Conservation (phyloP, 1,140 invertebrate species). For the Leptoteleia sp. region DNA sequence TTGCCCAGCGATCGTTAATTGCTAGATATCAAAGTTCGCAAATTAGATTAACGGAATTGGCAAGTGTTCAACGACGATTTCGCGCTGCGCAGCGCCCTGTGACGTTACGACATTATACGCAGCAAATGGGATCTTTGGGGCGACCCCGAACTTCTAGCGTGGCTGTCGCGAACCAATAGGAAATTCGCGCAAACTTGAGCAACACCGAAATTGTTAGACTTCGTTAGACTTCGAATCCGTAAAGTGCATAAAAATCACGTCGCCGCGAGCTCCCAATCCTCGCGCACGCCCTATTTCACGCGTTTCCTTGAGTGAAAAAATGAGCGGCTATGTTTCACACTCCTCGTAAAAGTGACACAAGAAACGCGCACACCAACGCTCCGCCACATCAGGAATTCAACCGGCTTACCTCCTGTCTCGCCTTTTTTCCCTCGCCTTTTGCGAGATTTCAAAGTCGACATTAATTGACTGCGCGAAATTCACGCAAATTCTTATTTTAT, state of each 20-base stretch:
- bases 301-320: constrained; percentile 35
- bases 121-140: constrained; percentile 23
- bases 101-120: constrained; percentile 29
- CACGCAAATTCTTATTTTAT: too few relatives aligned
- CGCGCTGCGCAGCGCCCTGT: constrained; percentile 4
- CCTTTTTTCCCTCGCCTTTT: too few relatives aligned
- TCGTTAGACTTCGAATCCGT: too few relatives aligned
- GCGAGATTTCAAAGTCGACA: too few relatives aligned
- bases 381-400: too few relatives aligned
- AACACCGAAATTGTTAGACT: constrained; percentile 19
- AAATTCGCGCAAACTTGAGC: constrained; percentile 42
- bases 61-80: constrained; percentile 42
- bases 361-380: too few relatives aligned
- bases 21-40: constrained; percentile 44
- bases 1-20: constrained; percentile 42
- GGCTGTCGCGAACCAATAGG: constrained; percentile 29
- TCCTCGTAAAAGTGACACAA: too few relatives aligned
- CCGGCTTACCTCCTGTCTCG: too few relatives aligned
- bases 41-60: constrained; percentile 53
- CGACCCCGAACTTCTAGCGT: constrained; percentile 8
- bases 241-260: constrained; percentile 43
- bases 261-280: constrained; percentile 12
- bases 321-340: constrained; percentile 41
- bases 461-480: too few relatives aligned
- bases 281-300: neutral